phyloP scores from a whole-genome alignment of 1,140 invertebrate genomes.

The Drosophila sechellia region DNA sequence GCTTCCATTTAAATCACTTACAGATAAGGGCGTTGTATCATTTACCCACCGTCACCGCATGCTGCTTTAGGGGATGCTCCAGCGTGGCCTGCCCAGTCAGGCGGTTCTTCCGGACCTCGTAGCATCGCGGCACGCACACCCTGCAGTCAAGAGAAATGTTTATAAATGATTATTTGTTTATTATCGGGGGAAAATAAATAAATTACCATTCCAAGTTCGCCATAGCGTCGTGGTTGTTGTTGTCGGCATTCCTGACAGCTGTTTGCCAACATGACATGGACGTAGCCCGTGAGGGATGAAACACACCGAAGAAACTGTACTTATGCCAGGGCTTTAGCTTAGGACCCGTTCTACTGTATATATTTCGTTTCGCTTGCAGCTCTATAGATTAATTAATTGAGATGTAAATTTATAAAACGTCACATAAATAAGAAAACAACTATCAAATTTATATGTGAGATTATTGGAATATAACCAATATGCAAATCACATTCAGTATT shows the following conservation, averaged over 20 bases:
- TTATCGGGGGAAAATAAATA: constrained; percentile 31
- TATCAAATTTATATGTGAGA: no score
- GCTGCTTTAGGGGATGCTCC: constrained; percentile 73
- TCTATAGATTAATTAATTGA: no score
- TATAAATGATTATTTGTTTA: constrained; percentile 50
- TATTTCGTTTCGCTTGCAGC: no score
- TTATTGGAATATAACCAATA: no score
- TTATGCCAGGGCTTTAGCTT: neutral
- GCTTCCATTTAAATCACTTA: neutral
- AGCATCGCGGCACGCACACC: constrained; percentile 67
- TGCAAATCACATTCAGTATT: no score
- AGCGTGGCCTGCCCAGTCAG: constrained; percentile 37
- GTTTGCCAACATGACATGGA: constrained; percentile 9
- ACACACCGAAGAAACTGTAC: constrained; percentile 5
- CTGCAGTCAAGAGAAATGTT: constrained; percentile 30
- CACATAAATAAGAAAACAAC: no score
- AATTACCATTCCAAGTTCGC: constrained; percentile 68
- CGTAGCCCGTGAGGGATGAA: neutral
- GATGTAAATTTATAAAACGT: no score
- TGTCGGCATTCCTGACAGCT: constrained; percentile 48
- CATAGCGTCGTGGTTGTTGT: constrained; percentile 55
- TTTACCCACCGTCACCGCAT: constrained; percentile 27
- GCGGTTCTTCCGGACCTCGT: constrained; percentile 58
- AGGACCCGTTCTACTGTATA: no score
- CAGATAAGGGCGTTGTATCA: constrained; percentile 10